Percentiles rank a stretch among this genome's conserved stretches.
These are phyloP conservation scores for Arothron firmamentum DNA, from an alignment of 2,113 vertebrate species.

Conservation along the genomic window DNA sequence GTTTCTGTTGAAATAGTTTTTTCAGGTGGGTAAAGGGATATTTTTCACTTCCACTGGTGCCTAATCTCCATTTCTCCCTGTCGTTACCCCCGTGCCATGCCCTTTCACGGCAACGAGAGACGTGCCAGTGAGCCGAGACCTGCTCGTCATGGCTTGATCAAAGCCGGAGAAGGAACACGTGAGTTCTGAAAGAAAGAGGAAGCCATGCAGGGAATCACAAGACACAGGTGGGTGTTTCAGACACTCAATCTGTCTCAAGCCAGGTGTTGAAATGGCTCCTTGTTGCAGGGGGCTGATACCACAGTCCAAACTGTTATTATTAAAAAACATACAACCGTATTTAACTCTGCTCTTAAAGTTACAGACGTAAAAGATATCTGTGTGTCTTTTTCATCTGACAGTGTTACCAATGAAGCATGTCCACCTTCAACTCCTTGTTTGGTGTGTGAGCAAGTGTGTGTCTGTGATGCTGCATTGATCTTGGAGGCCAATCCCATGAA, in stretches of 20 bases:
- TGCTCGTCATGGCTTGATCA: constrained; percentile 4
- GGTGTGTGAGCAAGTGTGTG: background rate
- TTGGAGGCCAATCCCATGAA: constrained; percentile 40
- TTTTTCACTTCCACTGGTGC: background rate
- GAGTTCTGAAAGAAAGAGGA: constrained; percentile 6
- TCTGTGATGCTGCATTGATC: constrained; percentile 36
- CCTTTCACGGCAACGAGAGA: constrained; percentile 46
- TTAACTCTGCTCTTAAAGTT: too few species aligned
- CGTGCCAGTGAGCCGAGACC: constrained; percentile 32
- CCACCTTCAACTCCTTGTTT: constrained; percentile 7
- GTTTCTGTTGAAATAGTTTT: background rate
- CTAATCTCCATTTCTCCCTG: constrained; percentile 5
- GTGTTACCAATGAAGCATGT: constrained; percentile 10
- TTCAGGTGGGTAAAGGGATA: background rate
- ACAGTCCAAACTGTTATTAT: too few species aligned
- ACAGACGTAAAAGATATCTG: background rate
- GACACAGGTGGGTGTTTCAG: constrained; percentile 17
- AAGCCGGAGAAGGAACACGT: constrained; percentile 15
- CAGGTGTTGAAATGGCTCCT: constrained; percentile 13
- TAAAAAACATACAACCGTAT: too few species aligned
- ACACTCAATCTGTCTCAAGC: constrained; percentile 12
- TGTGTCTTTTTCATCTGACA: background rate
- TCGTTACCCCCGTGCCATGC: constrained; percentile 18
- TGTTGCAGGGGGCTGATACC: too few species aligned
- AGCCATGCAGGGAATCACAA: constrained; percentile 12